Percentiles rank a stretch among this genome's conserved stretches.
phyloP scores from a whole-genome alignment of 2,113 vertebrate genomes.

The Catharus bicknelli region DNA sequence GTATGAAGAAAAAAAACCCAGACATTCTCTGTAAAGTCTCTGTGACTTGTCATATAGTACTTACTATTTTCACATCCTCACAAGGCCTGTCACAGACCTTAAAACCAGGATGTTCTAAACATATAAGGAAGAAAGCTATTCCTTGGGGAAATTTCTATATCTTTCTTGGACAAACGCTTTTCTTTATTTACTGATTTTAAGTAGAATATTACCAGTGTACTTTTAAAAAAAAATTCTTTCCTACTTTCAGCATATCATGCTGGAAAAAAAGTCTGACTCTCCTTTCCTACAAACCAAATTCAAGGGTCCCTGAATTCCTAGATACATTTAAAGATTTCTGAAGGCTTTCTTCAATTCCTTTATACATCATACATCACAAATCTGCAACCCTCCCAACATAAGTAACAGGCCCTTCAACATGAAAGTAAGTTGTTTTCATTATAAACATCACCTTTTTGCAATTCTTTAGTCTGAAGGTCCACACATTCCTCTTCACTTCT shows the following conservation, averaged over 20 bases:
- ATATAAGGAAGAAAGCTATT: neutral
- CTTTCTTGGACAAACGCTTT: neutral
- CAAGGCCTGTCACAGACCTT: neutral
- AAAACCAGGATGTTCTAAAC: neutral
- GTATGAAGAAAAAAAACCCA: neutral
- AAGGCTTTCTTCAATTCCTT: neutral
- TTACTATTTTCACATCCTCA: neutral
- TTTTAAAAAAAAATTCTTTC: neutral
- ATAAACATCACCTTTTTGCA: conserved; percentile 50
- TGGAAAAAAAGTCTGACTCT: neutral
- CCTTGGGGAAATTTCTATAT: neutral
- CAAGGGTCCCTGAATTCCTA: neutral
- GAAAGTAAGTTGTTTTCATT: neutral
- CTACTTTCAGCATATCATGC: neutral
- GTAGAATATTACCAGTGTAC: neutral
- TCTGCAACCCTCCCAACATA: neutral
- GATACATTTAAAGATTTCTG: neutral
- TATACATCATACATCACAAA: neutral
- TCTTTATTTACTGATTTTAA: neutral
- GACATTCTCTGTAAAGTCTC: neutral
- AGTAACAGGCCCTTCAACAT: neutral
- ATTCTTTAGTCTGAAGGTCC: conserved; percentile 5
- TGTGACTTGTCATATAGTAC: neutral
- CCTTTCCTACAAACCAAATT: neutral
- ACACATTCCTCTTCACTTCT: conserved; percentile 11